Conservation (phyloP, 2,888 invertebrate species). For the Flexamia atlantica region DNA sequence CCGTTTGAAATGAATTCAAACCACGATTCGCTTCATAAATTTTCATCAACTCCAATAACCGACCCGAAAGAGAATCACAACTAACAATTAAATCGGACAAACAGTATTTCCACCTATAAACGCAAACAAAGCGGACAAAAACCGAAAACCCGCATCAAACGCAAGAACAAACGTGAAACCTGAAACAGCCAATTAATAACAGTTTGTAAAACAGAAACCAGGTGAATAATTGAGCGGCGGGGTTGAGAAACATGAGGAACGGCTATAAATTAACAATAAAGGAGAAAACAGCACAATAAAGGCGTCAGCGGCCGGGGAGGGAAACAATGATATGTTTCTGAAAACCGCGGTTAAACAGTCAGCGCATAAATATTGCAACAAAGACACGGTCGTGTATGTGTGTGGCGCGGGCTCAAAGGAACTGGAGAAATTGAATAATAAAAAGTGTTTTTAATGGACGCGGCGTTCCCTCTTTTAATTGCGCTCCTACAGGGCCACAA, state of each 20-base stretch:
- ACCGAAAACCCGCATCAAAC: not conserved
- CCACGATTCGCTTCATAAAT: no score
- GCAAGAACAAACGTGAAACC: constrained; percentile 30
- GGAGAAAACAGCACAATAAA: constrained; percentile 59
- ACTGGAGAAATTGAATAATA: constrained; percentile 54
- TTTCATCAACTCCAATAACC: no score
- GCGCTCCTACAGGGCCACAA: constrained; percentile 3
- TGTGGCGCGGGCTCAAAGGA: constrained; percentile 45
- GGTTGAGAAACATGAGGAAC: constrained; percentile 36
- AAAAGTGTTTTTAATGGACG: constrained; percentile 52
- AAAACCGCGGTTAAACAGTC: constrained; percentile 42
- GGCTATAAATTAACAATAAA: constrained; percentile 56
- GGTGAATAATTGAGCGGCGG: constrained; percentile 53
- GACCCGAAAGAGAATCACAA: no score
- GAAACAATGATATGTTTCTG: constrained; percentile 49
- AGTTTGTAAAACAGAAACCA: constrained; percentile 51
- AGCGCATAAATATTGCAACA: constrained; percentile 55
- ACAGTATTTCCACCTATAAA: not conserved
- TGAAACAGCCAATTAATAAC: constrained; percentile 57
- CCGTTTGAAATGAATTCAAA: no score
- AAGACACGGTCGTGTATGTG: constrained; percentile 49
- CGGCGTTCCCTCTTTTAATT: constrained; percentile 8
- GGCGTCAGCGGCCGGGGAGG: constrained; percentile 2
- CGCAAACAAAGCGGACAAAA: constrained; percentile 7
- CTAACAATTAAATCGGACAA: not conserved